These are phyloP conservation scores for Kryptopterus vitreolus DNA, from an alignment of 2,797 vertebrate genomes.

Conservation along the genomic window DNA sequence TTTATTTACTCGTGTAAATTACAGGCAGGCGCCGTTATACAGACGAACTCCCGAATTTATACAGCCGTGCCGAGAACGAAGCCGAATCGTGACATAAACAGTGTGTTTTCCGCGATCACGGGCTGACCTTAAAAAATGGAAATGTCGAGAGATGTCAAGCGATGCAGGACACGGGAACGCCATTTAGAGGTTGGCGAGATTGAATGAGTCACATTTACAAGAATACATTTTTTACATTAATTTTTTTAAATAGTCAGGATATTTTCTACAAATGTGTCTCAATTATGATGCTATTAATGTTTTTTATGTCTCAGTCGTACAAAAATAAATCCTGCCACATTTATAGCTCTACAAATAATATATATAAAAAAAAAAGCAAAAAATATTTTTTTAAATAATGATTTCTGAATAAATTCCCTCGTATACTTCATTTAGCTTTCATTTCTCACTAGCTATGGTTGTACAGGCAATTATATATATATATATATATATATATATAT, in stretches of 20 bases:
- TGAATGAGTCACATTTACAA: not conserved
- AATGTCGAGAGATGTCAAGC: not conserved
- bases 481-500: not conserved
- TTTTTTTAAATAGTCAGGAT: not conserved
- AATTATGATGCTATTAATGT: not conserved
- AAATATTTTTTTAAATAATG: no score
- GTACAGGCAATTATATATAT: no score
- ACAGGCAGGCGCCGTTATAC: no score
- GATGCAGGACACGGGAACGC: not conserved
- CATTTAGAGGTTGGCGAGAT: not conserved
- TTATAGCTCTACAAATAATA: no score
- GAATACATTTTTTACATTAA: not conserved
- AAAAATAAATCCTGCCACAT: not conserved
- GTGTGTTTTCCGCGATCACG: not conserved
- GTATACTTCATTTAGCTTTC: no score
- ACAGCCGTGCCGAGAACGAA: not conserved
- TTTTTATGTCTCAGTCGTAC: not conserved
- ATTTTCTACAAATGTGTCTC: not conserved
- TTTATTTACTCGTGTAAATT: not conserved
- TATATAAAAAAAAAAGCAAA: no score
- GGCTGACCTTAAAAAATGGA: not conserved
- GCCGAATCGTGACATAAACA: not conserved
- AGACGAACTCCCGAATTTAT: no score
- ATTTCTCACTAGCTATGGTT: not conserved
- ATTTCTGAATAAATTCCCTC: not conserved